A percentile compares a stretch with the other conserved stretches of the same genome.
Conservation (phyloP, 2,113 vertebrate genomes). For the Hepsetus odoe region DNA sequence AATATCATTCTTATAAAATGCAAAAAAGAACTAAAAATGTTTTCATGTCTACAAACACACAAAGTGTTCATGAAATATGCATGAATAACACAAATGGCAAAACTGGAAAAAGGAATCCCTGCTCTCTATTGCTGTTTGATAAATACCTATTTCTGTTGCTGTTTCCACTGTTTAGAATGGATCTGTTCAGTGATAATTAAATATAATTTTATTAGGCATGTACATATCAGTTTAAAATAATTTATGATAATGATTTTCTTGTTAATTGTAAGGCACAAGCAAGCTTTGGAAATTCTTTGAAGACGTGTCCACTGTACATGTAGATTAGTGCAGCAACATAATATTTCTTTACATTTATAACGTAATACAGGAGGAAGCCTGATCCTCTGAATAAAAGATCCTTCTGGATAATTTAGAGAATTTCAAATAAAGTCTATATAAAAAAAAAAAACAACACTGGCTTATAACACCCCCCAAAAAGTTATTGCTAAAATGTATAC, state of each 20-base stretch:
- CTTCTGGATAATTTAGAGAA: too few relatives aligned
- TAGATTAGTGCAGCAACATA: not conserved
- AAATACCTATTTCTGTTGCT: too few relatives aligned
- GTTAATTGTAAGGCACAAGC: not conserved
- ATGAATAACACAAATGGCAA: not conserved
- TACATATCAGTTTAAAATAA: not conserved
- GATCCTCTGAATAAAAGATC: too few relatives aligned
- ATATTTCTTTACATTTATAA: not conserved
- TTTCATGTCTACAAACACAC: not conserved
- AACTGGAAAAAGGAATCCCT: too few relatives aligned
- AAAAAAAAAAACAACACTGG: not conserved
- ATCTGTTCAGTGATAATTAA: not conserved
- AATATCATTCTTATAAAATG: slow-evolving; percentile 65
- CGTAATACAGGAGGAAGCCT: not conserved
- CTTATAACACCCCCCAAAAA: too few relatives aligned
- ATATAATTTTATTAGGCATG: slow-evolving; percentile 5
- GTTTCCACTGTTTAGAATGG: not conserved
- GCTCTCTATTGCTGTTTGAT: too few relatives aligned
- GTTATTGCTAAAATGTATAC: not conserved
- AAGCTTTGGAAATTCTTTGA: not conserved
- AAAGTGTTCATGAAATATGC: not conserved
- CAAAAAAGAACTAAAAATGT: slow-evolving; percentile 65
- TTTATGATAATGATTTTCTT: not conserved
- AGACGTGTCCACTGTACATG: not conserved
- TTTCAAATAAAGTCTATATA: too few relatives aligned